These are phyloP conservation scores for Pelochelys cantorii DNA, from an alignment of 2,797 vertebrate genomes.

Conservation along the genomic window DNA sequence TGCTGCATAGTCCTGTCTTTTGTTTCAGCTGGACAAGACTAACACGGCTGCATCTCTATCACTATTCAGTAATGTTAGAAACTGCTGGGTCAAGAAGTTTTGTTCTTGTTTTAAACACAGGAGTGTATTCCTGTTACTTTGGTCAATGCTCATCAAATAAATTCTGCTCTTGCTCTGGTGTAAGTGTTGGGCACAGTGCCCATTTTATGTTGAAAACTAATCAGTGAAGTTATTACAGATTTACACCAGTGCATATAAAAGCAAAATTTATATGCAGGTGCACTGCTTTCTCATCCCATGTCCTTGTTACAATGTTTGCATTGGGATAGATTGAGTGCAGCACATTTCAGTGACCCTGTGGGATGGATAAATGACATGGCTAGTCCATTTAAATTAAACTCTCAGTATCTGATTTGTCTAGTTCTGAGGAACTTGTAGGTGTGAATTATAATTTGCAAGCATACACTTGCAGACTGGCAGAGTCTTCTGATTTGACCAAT, in stretches of 20 bases:
- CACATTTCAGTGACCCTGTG: background rate
- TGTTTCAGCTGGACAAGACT: too few species aligned
- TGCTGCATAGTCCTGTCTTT: too few species aligned
- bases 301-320: background rate
- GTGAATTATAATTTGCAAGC: background rate
- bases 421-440: background rate
- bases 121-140: conserved; percentile 2
- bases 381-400: background rate
- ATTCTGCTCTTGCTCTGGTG: background rate
- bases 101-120: background rate
- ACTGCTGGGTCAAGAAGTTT: background rate
- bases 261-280: background rate
- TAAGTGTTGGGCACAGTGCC: background rate
- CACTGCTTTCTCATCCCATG: background rate
- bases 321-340: background rate
- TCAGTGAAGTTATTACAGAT: background rate
- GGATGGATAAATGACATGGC: background rate
- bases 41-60: too few species aligned
- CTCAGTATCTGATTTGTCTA: background rate
- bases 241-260: background rate
- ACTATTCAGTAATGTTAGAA: conserved; percentile 9
- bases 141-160: background rate
- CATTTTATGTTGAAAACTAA: background rate
- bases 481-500: background rate
- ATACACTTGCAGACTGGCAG: background rate